Base-by-base conservation (phyloP, 2,888 invertebrate species). In the Empis livida region DNA sequence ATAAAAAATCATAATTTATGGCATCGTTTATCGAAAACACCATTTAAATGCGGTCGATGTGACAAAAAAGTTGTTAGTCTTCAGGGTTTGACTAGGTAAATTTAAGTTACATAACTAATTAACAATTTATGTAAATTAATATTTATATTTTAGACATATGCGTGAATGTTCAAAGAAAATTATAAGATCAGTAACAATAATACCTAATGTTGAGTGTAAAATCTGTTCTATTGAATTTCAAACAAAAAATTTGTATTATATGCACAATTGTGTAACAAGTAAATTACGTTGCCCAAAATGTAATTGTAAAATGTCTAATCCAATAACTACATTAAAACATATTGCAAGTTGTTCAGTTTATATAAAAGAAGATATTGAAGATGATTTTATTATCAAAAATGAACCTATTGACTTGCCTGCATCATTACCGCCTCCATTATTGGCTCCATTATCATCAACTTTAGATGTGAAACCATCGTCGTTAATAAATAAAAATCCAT, bases 21-120 rank as follows among this genome's bases (percentile, higher is more conserved):
- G 58, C 76, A 76, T 56, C 59, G 58, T 27, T 54, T 57, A 5
- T 62, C 63, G 1, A 61, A 60, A 30, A 61, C 64, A 1, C 71
- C 72, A 0, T 76, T 74, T 57, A 56, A 57, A 44, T 77, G 77
- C 51, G 60, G 62, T 0, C 56, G 65, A 5, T 77, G 77, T 55
- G 54, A 59, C 1, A 60, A 59, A 31, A 60, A 59, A 54, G 70
- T 59, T 61, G 64, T 54, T 50, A 61, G 42, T 27, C 57, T 53
- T 27, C 54, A 3, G 59, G 57, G 58, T 56, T 51, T 50, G 51
- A 49, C 48, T 4, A 52, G 42, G 50, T 50, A 46, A 49, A 39
- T 23, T n/a, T 30, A 5, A 42, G 2, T 42, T 15, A 11, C 15
- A 30, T 15, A 37, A 14, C 8, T 15, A 20, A 10, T 10, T 31